Base-by-base conservation (phyloP, 2,888 invertebrate species). In the Polia nebulosa region DNA sequence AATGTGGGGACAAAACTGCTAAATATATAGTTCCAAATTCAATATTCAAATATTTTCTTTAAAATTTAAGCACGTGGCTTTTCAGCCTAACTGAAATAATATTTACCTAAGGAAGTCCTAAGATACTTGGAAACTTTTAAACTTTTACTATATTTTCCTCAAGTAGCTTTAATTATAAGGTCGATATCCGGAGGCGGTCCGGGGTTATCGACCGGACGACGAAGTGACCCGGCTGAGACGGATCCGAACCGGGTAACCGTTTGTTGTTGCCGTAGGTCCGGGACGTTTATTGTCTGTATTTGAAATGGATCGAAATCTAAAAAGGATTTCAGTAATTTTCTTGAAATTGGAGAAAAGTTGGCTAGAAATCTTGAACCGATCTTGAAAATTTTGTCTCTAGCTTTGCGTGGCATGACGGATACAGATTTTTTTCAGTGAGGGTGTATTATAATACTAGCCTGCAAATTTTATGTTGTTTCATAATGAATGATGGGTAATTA, bases 181-280 rank as follows among this genome's bases (percentile, higher is more conserved):
- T 80, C 77, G 80, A 78, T 84, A 80, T 78, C 82, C 81, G 70
- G 69, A 57, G 75, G 73, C 78, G 65, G 71, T 66, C 70, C 61
- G 76, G 78, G 85, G 86, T 85, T 83, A 84, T 84, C 81, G 88
- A 72, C 86, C 87, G 84, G 72, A 80, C 72, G 72, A 68, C 81
- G 76, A 85, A 83, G 76, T 85, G 86, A 83, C 85, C 87, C 84
- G 83, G 75, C 78, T 81, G 80, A 85, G 84, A 80, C 65, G 75
- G 76, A 81, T 79, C 78, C 77, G 63, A 81, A 66, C 83, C 81
- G 81, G 82, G 79, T 79, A 78, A 78, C 65, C 79, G 71, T 74
- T 82, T 78, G 79, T 76, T 70, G 77, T 82, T 82, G 52, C 49
- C 82, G 61, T 82, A 82, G 82, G 82, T 82, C 76, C 70, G 83